Base-by-base conservation (phyloP, 1,140 invertebrate species). In the Monochamus saltuarius region DNA sequence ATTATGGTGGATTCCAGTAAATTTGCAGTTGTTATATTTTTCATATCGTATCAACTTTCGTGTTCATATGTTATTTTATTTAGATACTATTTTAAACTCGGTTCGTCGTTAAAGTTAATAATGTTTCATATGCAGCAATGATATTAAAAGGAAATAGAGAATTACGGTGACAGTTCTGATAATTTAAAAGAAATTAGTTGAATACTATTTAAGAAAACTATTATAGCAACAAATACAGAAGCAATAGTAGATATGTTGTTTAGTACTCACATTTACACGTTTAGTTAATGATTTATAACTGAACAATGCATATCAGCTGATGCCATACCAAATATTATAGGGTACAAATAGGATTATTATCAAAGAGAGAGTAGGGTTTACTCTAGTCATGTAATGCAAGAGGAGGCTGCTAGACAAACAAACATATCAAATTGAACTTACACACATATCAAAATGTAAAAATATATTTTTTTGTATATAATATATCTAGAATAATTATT, bases 401-500 rank as follows among this genome's bases (percentile, higher is more conserved):
- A 39, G 29, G 36, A 57, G 42, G 39, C 42, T 56, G 54, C 56
- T 43, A 47, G 40, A 53, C 36, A 52, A 56, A 55, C 16, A 52
- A 46, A 59, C 64, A 62, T 66, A 66, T 66, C 64, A 66, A 66
- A 66, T 42, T 19, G 38, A 51, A 59, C 34, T 55, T 58, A 39
- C 22, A 59, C 49, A 61, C 64, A 66, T 66, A 66, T 66, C 64
- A 66, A 62, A 66, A 66, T 66, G 64, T 66, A 60, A 66, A 49
- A 42, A 42, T 58, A 58, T 58, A 58, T 50, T 50, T 58, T 42
- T 58, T 58, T 50, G 45, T 58, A 58, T 36, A 58, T 58, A 49
- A 29, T 49, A 49, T 55, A 43, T 54, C 16, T 54, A 40, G 52
- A 29, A 58, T 50, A 42, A 46, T 13, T 17, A 45, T 55, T 55